Conservation (phyloP, 2,797 vertebrate genomes). For the Gambelia wislizenii region DNA sequence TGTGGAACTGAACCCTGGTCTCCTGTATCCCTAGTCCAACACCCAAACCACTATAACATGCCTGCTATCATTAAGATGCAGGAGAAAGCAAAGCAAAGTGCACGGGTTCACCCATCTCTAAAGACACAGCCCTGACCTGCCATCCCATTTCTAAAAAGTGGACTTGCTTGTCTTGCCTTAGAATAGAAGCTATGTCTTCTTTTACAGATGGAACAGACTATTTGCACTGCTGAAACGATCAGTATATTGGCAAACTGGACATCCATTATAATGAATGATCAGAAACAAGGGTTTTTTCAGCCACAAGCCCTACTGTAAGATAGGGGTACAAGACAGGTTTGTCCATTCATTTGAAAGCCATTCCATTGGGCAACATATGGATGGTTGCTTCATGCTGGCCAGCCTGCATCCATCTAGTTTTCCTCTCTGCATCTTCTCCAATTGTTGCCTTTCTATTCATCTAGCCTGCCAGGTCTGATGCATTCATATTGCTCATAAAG, state of each 20-base stretch:
- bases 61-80: no score
- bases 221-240: not conserved
- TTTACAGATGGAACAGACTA: not conserved
- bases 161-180: not conserved
- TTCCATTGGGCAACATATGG: slow-evolving; percentile 14
- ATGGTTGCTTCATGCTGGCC: not conserved
- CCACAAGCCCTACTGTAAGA: not conserved
- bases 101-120: not conserved
- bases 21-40: no score
- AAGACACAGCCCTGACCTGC: not conserved
- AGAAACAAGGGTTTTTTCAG: not conserved
- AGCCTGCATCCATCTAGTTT: slow-evolving; percentile 11
- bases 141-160: not conserved
- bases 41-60: no score
- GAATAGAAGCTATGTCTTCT: not conserved
- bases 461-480: slow-evolving; percentile 1
- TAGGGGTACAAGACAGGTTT: not conserved
- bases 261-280: not conserved
- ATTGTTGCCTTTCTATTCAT: slow-evolving; percentile 7
- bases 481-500: slow-evolving; percentile 32
- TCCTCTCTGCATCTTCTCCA: slow-evolving; percentile 6
- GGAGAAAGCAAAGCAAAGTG: not conserved
- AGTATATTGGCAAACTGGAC: not conserved
- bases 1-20: no score
- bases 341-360: not conserved